Evolutionary conservation across 1,140 invertebrate species (phyloP), one percentile per base, ranked within the genome.

Genomic region (Augochlora pura): DNA sequence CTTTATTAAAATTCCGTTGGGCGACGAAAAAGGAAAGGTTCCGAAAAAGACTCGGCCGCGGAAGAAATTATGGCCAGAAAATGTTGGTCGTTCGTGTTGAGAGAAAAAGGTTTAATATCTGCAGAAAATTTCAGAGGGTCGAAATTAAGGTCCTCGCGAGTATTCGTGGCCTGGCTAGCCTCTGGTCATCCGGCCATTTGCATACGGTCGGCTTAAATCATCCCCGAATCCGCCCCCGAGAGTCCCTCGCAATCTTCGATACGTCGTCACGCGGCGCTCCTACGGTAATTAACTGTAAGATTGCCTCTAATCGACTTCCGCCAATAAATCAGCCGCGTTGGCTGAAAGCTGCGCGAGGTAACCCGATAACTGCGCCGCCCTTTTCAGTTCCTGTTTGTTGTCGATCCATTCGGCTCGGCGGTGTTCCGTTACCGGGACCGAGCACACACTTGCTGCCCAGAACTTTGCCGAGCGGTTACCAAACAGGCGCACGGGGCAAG

Each of bases 341-440:
- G 63, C 18, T 64, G 18, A 42, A 54, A 72, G 60, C 68, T 73
- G 64, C 57, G 25, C 52, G 14, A 42, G 32, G 83, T 81, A 84
- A 85, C 52, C 54, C 54, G 82, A 84, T 84, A 84, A 84, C 54
- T 27, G 54, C 10, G 38, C 67, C 77, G 83, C 78, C 79, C 83
- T 82, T 84, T 78, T 72, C 73, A 78, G 84, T 85, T 85, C 84
- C 84, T 85, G 84, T 85, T 85, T 85, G 84, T 85, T 85, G 82
- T 85, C 82, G 73, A 84, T 73, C 63, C 77, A n/a, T 25, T 60
- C 23, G 49, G 62, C 38, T 80, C 68, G 10, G 4, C 42, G 82
- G 83, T 84, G 82, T 85, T 70, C 67, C n/a, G 63, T 85, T 85
- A 84, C 83, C 25, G 32, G 32, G 32, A 32, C 32, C 6, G 62